phyloP scores from a whole-genome alignment of 2,797 vertebrate species.

The Diceros bicornis region DNA sequence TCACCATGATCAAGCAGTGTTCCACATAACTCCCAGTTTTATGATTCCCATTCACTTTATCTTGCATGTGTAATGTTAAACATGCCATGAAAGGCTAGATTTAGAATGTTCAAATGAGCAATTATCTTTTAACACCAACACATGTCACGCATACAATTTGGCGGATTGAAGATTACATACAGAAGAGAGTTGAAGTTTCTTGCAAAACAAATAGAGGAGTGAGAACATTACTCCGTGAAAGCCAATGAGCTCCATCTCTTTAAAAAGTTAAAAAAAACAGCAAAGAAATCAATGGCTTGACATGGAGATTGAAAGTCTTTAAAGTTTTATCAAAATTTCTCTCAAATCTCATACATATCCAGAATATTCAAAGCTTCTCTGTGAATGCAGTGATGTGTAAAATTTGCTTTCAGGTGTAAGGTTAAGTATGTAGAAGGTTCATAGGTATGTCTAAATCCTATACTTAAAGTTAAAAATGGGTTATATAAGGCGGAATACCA shows the following conservation, averaged over 20 bases:
- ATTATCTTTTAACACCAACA: slow-evolving; percentile 77
- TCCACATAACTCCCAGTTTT: not conserved
- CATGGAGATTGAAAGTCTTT: not conserved
- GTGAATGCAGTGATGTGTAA: not conserved
- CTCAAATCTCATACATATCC: not conserved
- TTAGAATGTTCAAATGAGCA: slow-evolving; percentile 78
- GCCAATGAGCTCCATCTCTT: slow-evolving; percentile 16
- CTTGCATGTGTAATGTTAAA: slow-evolving; percentile 55
- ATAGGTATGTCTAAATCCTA: not conserved
- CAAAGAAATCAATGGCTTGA: not conserved
- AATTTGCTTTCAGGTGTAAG: not conserved
- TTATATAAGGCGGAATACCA: not conserved
- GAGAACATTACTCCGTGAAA: slow-evolving; percentile 48
- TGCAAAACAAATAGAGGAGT: slow-evolving; percentile 75
- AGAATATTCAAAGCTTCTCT: not conserved
- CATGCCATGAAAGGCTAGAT: slow-evolving; percentile 47
- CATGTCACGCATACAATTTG: slow-evolving; percentile 72
- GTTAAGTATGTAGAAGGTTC: not conserved
- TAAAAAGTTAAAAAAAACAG: slow-evolving; percentile 35
- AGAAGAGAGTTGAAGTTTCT: slow-evolving; percentile 72
- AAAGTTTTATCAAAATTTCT: not conserved
- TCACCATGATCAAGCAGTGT: not conserved
- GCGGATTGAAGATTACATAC: slow-evolving; percentile 77
- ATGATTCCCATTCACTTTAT: slow-evolving; percentile 26
- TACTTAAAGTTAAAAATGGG: not conserved